Conservation (phyloP, 1,140 invertebrate genomes). For the Himalopsyche phryganea region DNA sequence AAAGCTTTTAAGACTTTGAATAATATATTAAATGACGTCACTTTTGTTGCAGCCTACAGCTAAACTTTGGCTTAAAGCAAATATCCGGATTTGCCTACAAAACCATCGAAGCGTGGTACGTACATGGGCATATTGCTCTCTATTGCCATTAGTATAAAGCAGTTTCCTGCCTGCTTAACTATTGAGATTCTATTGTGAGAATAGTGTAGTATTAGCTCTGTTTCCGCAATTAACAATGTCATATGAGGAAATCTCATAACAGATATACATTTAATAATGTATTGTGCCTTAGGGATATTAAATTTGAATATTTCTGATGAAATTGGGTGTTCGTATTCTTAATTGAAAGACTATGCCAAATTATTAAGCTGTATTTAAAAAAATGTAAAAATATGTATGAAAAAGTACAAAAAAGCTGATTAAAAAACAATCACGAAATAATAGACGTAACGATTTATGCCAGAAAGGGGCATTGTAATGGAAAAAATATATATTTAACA, state of each 20-base stretch:
- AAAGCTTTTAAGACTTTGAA: no score
- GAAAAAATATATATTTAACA: no score
- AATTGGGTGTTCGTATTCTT: no score
- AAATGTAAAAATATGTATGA: no score
- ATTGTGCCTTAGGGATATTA: no score
- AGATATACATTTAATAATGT: neutral
- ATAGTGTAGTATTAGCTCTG: neutral
- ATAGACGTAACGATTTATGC: no score
- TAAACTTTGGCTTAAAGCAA: conserved; percentile 11
- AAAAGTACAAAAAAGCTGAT: no score
- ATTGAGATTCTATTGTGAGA: conserved; percentile 1
- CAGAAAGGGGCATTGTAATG: no score
- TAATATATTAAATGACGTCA: neutral
- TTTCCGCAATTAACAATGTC: conserved; percentile 6
- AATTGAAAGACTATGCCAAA: no score
- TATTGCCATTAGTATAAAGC: conserved; percentile 22
- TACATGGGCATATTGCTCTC: conserved; percentile 20
- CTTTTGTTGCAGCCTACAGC: neutral
- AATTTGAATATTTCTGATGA: no score
- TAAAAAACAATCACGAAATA: no score
- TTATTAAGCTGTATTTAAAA: no score
- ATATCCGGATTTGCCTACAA: conserved; percentile 13
- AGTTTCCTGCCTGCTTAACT: conserved; percentile 11
- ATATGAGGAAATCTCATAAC: neutral
- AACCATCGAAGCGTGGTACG: conserved; percentile 13